Conservation (phyloP, 2,113 vertebrate genomes). For the Tupaia chinensis region DNA sequence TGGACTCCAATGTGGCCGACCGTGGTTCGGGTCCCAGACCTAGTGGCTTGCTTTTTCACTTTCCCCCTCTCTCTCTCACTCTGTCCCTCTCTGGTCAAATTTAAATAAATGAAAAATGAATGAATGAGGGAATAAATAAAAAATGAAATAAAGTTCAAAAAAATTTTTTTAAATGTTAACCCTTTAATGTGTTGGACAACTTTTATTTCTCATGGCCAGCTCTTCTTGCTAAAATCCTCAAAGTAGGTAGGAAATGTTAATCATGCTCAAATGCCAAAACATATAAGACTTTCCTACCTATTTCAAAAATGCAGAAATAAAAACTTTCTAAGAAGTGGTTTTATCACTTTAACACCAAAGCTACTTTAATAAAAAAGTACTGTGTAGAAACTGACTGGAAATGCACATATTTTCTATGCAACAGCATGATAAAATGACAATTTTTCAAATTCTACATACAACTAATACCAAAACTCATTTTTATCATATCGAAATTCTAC, state of each 20-base stretch:
- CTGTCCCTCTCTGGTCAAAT: no score
- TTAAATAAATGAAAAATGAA: no score
- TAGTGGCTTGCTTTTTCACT: no score
- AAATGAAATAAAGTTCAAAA: no score
- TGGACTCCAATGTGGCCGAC: no score
- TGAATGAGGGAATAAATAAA: no score
- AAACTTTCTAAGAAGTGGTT: conserved; percentile 44
- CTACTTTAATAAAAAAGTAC: not conserved
- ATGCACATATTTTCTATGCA: not conserved
- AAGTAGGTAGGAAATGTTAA: conserved; percentile 20
- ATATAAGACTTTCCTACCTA: not conserved
- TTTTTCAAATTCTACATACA: conserved; percentile 50
- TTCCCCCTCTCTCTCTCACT: no score
- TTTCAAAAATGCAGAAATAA: not conserved
- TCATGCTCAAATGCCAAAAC: not conserved
- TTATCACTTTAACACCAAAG: not conserved
- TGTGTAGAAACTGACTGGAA: not conserved
- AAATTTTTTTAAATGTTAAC: not conserved
- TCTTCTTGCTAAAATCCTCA: not conserved
- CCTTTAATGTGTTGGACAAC: not conserved
- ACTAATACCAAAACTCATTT: conserved; percentile 39
- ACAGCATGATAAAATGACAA: conserved; percentile 9
- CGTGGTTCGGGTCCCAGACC: no score
- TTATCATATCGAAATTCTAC: conserved; percentile 17
- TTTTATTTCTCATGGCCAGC: conserved; percentile 5